Percentiles rank a stretch among this genome's conserved stretches.
phyloP scores from a whole-genome alignment of 2,888 invertebrate genomes.

The Caenorhabditis wallacei region DNA sequence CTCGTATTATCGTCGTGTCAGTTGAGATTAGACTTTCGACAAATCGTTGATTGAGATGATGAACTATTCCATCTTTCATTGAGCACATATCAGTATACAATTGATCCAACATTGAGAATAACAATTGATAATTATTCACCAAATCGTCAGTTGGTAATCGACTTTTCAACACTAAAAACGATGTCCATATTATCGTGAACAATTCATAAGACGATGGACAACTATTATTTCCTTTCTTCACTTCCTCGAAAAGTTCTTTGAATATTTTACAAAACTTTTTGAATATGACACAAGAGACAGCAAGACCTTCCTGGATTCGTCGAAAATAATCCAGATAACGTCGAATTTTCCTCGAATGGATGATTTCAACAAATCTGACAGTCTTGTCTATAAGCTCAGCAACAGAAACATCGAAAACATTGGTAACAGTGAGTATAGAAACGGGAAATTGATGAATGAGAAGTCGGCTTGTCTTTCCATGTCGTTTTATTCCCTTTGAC shows the following conservation, averaged over 20 bases:
- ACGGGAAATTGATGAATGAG: slow-evolving; percentile 32
- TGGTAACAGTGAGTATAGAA: slow-evolving; percentile 25
- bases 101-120: slow-evolving; percentile 93
- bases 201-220: slow-evolving; percentile 40
- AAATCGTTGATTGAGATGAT: slow-evolving; percentile 72
- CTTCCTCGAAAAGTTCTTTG: slow-evolving; percentile 89
- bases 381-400: slow-evolving; percentile 68
- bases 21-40: slow-evolving; percentile 44
- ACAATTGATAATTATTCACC: slow-evolving; percentile 94
- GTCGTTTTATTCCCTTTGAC: slow-evolving; percentile 43
- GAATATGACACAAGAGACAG: slow-evolving; percentile 94
- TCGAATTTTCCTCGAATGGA: slow-evolving; percentile 52
- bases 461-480: slow-evolving; percentile 40
- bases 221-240: not conserved
- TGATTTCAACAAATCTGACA: slow-evolving; percentile 63
- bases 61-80: slow-evolving; percentile 77
- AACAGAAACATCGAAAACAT: slow-evolving; percentile 39
- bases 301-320: slow-evolving; percentile 86
- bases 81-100: slow-evolving; percentile 92
- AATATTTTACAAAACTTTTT: slow-evolving; percentile 94
- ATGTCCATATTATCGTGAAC: slow-evolving; percentile 51
- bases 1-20: slow-evolving; percentile 55
- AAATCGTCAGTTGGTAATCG: slow-evolving; percentile 88
- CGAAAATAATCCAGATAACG: slow-evolving; percentile 47
- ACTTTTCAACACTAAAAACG: slow-evolving; percentile 50